Evolutionary conservation across 2,113 vertebrate genomes (phyloP).

Genomic region (Siniperca chuatsi): DNA sequence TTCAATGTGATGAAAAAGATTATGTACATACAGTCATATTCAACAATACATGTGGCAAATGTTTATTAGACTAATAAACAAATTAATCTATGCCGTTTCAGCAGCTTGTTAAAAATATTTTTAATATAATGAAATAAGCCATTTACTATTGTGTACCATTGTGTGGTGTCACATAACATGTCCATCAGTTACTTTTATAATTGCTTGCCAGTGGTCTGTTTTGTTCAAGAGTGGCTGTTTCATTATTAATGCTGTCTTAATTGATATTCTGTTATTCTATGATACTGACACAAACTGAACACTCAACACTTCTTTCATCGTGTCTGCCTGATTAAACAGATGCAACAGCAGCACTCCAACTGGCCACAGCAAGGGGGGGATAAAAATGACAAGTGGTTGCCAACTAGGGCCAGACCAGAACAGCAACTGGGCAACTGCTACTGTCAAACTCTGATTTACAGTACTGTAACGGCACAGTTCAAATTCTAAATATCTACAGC

Average conservation of each 20-base stretch:
- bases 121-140: neutral
- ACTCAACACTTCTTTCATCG: neutral
- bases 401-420: neutral
- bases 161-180: neutral
- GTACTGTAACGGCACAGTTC: neutral
- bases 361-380: neutral
- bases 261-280: neutral
- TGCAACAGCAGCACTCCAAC: neutral
- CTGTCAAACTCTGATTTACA: neutral
- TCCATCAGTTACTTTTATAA: neutral
- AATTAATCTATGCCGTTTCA: neutral
- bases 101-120: neutral
- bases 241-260: neutral
- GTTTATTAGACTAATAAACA: constrained; percentile 5
- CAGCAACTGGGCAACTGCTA: neutral
- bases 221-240: neutral
- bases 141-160: neutral
- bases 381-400: neutral
- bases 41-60: neutral
- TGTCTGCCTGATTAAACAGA: constrained; percentile 2
- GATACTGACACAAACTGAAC: neutral
- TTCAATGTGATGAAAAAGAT: constrained; percentile 15
- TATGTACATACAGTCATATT: neutral
- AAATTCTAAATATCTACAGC: no score
- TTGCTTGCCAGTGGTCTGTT: neutral